Evolutionary conservation across 2,888 invertebrate genomes (phyloP), one percentile per base, ranked within the genome.

Genomic region (Orchesella flavescens): DNA sequence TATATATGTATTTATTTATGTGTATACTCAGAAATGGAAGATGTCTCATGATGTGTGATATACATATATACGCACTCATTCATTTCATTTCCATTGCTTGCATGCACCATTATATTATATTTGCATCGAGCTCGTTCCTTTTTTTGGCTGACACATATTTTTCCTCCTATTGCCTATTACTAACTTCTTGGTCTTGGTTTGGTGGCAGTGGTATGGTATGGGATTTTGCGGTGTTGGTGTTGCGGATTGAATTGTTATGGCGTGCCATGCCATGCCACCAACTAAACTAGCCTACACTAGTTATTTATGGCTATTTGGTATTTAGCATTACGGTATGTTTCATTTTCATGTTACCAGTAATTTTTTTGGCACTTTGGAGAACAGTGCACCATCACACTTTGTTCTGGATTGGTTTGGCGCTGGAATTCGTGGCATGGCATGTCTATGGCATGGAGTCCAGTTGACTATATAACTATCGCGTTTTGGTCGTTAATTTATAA

Each of bases 81-180:
- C 55, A 24, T 63, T 23, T 12, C 12, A 24, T n/a, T n/a, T n/a
- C 34, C 2, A 9, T n/a, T 17, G 66, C 44, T 17, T 72, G 59
- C 19, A 57, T 59, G n/a, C n/a, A 49, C 49, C 49, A 15, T 15
- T n/a, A 49, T 49, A 15, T 15, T n/a, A 49, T 49, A 49, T n/a
- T 49, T 49, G 49, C 49, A 49, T 49, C 15, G 15, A 44, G 9
- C 10, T 57, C 57, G 17, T 63, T 53, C 44, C 43, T 61, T 74
- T 73, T 61, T 65, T 75, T 46, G 75, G 75, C 17, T 75, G 75
- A 75, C 69, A 69, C 23, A 69, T 69, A 49, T 69, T 69, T 69
- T 23, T 21, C n/a, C n/a, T 49, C 63, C 63, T 63, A n/a, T 34
- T 34, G 34, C 34, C n/a, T 34, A 34, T 34, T 4, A 34, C 3